A percentile compares a stretch with the other conserved stretches of the same genome.
Evolutionary conservation across 2,797 vertebrate species (phyloP).

Genomic region (Carcharodon carcharias): DNA sequence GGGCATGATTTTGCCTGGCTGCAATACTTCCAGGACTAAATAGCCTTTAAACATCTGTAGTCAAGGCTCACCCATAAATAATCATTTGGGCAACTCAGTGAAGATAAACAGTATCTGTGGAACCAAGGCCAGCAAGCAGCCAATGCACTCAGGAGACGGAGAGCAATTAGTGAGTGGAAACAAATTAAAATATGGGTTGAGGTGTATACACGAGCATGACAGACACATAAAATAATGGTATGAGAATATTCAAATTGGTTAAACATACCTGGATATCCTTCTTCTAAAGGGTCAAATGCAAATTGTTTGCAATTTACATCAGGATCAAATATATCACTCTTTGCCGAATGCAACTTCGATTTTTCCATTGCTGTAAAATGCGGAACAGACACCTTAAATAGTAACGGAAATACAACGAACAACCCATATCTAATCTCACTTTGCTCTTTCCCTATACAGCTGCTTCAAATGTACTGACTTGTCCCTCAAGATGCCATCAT

Average conservation of each 20-base stretch:
- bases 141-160: not conserved
- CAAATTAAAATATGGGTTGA: not conserved
- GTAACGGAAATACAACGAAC: not conserved
- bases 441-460: not conserved
- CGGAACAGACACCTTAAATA: not conserved
- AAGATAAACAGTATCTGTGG: not conserved
- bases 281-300: not conserved
- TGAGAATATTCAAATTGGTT: too few relatives aligned
- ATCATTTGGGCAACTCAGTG: not conserved
- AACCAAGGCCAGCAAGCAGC: not conserved
- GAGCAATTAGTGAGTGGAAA: not conserved
- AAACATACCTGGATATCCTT: not conserved
- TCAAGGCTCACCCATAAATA: not conserved
- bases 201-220: not conserved
- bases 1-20: not conserved
- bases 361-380: not conserved
- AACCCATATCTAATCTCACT: not conserved
- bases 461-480: not conserved
- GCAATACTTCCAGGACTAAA: not conserved
- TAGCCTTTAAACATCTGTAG: not conserved
- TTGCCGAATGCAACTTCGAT: not conserved
- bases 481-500: not conserved
- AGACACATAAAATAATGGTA: not conserved
- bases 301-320: not conserved
- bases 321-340: not conserved